A percentile compares a stretch with the other conserved stretches of the same genome.
These are phyloP conservation scores for Sciurus niger DNA, from an alignment of 2,113 vertebrate genomes.

Conservation along the genomic window DNA sequence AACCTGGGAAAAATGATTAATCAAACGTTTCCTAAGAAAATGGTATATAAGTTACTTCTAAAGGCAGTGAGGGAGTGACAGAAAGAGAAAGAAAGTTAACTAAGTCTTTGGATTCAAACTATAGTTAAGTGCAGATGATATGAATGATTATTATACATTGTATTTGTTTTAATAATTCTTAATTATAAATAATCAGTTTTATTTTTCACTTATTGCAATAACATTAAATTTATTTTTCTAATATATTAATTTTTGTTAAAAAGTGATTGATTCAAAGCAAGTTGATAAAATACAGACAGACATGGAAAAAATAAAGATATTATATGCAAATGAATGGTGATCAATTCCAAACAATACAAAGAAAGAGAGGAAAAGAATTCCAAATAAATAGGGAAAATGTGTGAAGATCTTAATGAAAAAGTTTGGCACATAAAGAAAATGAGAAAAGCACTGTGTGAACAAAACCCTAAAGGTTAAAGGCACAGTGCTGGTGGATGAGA, in stretches of 20 bases:
- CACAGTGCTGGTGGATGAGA: neutral
- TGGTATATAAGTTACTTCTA: neutral
- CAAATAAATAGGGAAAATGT: neutral
- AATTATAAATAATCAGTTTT: neutral
- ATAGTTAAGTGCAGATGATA: neutral
- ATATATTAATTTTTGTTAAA: neutral
- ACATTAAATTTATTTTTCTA: neutral
- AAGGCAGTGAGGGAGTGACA: neutral
- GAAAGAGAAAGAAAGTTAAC: neutral
- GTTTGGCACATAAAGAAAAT: neutral
- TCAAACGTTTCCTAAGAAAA: neutral
- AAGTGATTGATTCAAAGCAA: conserved; percentile 14
- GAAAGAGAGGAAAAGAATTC: neutral
- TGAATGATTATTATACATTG: neutral
- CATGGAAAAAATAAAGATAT: neutral
- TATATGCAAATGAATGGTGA: neutral
- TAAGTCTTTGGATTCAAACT: neutral
- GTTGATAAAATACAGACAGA: neutral
- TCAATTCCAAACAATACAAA: neutral
- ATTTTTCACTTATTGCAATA: conserved; percentile 13
- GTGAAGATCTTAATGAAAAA: neutral
- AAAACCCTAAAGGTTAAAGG: neutral
- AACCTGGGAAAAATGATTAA: neutral
- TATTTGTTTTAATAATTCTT: conserved; percentile 41
- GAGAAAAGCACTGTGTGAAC: neutral